Evolutionary conservation across 2,113 vertebrate species (phyloP).

Genomic region (Dipodomys merriami): DNA sequence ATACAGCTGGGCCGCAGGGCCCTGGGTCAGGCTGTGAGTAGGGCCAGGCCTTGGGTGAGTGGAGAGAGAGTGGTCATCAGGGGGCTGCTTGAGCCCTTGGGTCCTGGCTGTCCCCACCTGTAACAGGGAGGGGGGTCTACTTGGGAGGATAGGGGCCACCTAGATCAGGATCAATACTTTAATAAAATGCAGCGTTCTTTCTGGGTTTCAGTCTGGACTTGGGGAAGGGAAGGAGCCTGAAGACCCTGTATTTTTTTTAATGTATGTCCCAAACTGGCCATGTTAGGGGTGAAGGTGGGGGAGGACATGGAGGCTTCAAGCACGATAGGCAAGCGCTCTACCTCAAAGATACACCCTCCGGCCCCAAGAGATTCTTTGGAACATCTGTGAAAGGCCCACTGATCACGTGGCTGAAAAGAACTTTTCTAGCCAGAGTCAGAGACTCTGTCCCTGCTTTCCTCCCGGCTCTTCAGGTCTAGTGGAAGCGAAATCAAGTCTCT

Average conservation of each 20-base stretch:
- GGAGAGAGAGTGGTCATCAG: background rate
- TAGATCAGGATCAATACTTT: background rate
- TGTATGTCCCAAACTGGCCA: background rate
- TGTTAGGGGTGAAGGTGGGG: background rate
- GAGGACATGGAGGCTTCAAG: too few species aligned
- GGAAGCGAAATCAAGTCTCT: background rate
- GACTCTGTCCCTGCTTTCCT: background rate
- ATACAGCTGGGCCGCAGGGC: background rate
- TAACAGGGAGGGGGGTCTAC: background rate
- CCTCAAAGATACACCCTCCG: too few species aligned
- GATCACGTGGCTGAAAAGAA: background rate
- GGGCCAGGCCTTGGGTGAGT: background rate
- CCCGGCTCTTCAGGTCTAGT: background rate
- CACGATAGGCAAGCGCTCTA: too few species aligned
- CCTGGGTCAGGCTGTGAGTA: fast-evolving
- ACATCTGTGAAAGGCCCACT: background rate
- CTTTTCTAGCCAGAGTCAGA: background rate
- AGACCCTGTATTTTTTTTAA: background rate
- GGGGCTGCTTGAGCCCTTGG: background rate
- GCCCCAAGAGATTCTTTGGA: background rate
- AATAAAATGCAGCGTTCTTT: constrained; percentile 11
- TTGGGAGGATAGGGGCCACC: background rate
- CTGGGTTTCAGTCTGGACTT: background rate
- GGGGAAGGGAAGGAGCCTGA: background rate
- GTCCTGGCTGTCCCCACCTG: background rate